Evolutionary conservation across 2,113 vertebrate species (phyloP).

Genomic region (Microcebus griseorufus): DNA sequence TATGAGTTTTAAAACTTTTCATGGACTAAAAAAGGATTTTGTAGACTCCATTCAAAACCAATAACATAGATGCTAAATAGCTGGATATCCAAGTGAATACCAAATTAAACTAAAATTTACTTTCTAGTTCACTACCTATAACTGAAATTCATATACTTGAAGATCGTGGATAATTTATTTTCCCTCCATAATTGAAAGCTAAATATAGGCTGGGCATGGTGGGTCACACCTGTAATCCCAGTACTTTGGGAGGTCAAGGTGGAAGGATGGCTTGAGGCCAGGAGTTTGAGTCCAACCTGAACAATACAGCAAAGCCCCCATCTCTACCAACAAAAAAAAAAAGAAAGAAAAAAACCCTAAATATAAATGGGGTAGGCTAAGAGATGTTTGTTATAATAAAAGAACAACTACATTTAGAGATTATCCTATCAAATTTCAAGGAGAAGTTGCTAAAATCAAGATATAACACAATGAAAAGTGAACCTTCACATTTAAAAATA

Average conservation of each 20-base stretch:
- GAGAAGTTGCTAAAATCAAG: conserved; percentile 4
- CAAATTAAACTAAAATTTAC: not conserved
- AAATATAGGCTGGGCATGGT: not conserved
- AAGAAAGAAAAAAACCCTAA: not conserved
- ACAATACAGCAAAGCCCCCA: too few species aligned
- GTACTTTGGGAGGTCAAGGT: too few species aligned
- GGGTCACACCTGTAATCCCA: too few species aligned
- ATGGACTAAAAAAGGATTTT: not conserved
- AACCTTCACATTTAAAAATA: conserved; percentile 6
- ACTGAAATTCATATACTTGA: conserved; percentile 22
- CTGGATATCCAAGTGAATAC: conserved; percentile 14
- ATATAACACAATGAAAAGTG: conserved; percentile 28
- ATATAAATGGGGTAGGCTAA: conserved; percentile 4
- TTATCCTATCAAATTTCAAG: conserved; percentile 22
- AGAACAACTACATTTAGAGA: not conserved
- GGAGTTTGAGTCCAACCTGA: too few species aligned
- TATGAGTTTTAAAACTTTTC: conserved; percentile 22
- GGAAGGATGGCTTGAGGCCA: too few species aligned
- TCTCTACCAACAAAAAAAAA: too few species aligned
- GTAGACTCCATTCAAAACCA: conserved; percentile 9
- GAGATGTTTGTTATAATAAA: not conserved
- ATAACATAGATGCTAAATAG: not conserved
- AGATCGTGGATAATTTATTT: not conserved
- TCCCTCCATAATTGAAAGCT: not conserved
- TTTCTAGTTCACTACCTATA: conserved; percentile 36